Evolutionary conservation across 2,888 invertebrate species (phyloP), one percentile per base, ranked within the genome.

Genomic region (Acleris laterana): DNA sequence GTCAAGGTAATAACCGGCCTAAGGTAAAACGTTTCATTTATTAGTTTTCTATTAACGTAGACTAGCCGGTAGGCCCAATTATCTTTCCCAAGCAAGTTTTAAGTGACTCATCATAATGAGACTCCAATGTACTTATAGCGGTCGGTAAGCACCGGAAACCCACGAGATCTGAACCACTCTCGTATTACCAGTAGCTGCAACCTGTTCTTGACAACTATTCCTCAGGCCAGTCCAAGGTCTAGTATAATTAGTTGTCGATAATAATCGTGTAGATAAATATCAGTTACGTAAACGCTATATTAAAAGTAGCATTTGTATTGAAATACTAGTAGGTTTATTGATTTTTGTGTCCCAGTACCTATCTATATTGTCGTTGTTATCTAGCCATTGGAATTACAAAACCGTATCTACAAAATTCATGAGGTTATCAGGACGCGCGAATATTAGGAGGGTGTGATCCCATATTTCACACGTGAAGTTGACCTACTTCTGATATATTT

Each of bases 141-240:
- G 76, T 71, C 70, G 70, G 72, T 71, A 75, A 72, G 79, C 78
- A 72, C 82, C 85, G 90, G 90, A 90, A 89, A 84, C 79, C 77
- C 79, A 80, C 69, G 80, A 77, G 74, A 76, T 77, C 77, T 72
- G 68, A 59, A 75, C 78, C 77, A 77, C 74, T 11, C 38, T 77
- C 78, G 71, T 68, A 70, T 84, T 80, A 82, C 81, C 77, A 83
- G 79, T 75, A 74, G 72, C 72, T 70, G 68, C 69, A 80, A 78
- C 82, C 77, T 63, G 81, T 81, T 84, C 75, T 76, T 71, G 74
- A 72, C 71, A 74, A 76, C 69, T 66, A 66, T 67, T 62, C 52
- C 62, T 62, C 62, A 51, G 60, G 61, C 56, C 56, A 68, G 68
- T 68, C 65, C 65, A 66, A 66, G 65, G 65, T 66, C 65, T 60